phyloP scores from a whole-genome alignment of 2,888 invertebrate genomes.

The Chrysolina oricalcia region DNA sequence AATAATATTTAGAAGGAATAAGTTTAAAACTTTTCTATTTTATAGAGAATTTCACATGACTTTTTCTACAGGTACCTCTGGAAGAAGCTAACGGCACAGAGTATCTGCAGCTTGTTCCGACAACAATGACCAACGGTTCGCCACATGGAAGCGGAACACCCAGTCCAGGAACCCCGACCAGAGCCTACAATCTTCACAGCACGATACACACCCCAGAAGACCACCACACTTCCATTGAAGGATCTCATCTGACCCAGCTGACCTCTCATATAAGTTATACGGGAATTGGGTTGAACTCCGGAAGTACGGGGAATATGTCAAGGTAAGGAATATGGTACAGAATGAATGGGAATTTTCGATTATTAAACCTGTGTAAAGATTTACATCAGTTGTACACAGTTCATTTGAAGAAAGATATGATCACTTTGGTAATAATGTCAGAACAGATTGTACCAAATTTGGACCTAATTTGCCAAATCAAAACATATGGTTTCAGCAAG shows the following conservation, averaged over 20 bases:
- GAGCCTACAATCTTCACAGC: slow-evolving; percentile 50
- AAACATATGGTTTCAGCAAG: too few species aligned
- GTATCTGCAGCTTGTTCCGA: slow-evolving; percentile 66
- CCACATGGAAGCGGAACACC: slow-evolving; percentile 68
- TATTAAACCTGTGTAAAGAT: too few species aligned
- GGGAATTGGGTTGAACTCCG: slow-evolving; percentile 55
- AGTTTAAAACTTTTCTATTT: too few species aligned
- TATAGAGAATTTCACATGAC: too few species aligned
- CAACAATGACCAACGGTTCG: slow-evolving; percentile 62
- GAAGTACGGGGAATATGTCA: slow-evolving; percentile 39
- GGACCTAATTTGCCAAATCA: too few species aligned
- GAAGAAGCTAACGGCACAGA: slow-evolving; percentile 65
- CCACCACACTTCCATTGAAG: slow-evolving; percentile 59
- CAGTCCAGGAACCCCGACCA: slow-evolving; percentile 64
- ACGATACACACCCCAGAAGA: slow-evolving; percentile 58
- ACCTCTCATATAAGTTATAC: slow-evolving; percentile 69
- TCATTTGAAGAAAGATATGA: too few species aligned
- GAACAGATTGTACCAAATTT: too few species aligned
- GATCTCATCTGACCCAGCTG: slow-evolving; percentile 67
- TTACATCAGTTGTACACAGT: too few species aligned
- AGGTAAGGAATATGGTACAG: slow-evolving; percentile 29
- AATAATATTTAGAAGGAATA: too few species aligned
- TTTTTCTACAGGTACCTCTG: slow-evolving; percentile 58
- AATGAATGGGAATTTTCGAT: too few species aligned
- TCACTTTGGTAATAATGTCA: too few species aligned